phyloP scores from a whole-genome alignment of 1,140 invertebrate genomes.

The Hylyphantes graminicola region DNA sequence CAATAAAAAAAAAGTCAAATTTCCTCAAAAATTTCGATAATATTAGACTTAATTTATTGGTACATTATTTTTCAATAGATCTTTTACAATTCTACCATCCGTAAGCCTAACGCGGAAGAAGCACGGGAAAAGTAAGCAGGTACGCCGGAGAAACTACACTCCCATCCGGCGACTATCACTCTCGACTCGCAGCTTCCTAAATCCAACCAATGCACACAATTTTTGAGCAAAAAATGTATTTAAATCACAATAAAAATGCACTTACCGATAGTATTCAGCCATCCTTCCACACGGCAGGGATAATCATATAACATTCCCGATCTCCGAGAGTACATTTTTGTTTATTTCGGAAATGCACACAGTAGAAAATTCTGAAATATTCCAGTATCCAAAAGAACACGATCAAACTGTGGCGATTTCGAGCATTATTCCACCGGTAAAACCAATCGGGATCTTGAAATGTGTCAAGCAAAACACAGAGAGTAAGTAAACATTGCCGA shows the following conservation, averaged over 20 bases:
- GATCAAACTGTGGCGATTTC: not conserved
- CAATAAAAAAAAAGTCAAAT: too few species aligned
- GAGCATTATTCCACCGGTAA: not conserved
- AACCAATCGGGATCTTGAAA: not conserved
- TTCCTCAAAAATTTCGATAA: too few species aligned
- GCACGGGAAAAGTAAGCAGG: not conserved
- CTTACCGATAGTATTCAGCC: constrained; percentile 78
- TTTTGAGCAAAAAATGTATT: not conserved
- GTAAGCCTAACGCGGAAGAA: constrained; percentile 27
- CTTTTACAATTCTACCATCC: too few species aligned
- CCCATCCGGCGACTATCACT: not conserved
- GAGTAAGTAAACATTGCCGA: not conserved
- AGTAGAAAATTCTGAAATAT: not conserved
- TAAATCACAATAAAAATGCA: constrained; percentile 55
- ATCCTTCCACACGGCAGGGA: constrained; percentile 78
- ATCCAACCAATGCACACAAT: not conserved
- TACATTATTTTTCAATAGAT: too few species aligned
- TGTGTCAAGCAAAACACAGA: not conserved
- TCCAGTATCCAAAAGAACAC: not conserved
- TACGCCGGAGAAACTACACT: constrained; percentile 8
- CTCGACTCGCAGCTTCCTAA: not conserved
- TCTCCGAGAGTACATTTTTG: constrained; percentile 31
- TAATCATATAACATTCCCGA: constrained; percentile 67
- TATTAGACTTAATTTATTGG: too few species aligned
- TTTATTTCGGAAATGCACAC: not conserved